These are phyloP conservation scores for Stenichneumon culpator DNA, from an alignment of 2,888 invertebrate species.

Conservation along the genomic window DNA sequence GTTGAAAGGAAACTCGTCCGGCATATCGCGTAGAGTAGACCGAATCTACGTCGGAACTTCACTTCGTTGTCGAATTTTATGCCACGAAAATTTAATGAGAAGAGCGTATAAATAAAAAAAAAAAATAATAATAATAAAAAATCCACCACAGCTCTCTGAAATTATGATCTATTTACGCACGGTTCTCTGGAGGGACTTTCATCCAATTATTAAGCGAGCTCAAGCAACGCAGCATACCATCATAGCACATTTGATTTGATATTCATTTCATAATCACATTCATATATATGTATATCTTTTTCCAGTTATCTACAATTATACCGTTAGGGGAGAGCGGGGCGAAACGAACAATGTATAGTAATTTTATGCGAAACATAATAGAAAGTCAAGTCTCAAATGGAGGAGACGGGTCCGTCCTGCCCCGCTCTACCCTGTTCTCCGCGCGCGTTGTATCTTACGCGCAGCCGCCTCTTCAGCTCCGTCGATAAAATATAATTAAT, in stretches of 20 bases:
- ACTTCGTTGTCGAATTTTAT: conserved; percentile 36
- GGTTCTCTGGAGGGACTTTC: background rate
- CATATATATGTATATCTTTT: no score
- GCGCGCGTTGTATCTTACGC: background rate
- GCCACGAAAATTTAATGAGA: conserved; percentile 32
- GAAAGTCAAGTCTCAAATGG: background rate
- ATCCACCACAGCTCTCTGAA: background rate
- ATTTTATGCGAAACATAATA: background rate
- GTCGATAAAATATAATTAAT: conserved; percentile 52
- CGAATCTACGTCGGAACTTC: conserved; percentile 10
- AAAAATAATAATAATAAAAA: conserved; percentile 1
- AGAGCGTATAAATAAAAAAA: background rate
- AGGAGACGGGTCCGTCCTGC: background rate
- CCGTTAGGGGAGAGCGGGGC: no score
- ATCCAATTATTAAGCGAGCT: background rate
- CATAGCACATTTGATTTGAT: background rate
- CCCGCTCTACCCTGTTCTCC: background rate
- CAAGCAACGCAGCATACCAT: background rate
- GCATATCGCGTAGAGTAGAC: conserved; percentile 2
- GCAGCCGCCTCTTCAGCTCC: background rate
- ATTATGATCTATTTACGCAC: background rate
- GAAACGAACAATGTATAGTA: background rate
- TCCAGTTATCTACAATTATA: no score
- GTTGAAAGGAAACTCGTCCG: background rate
- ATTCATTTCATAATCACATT: background rate